A percentile compares a stretch with the other conserved stretches of the same genome.
Conservation (phyloP, 2,797 vertebrate species). For the Merluccius polli region DNA sequence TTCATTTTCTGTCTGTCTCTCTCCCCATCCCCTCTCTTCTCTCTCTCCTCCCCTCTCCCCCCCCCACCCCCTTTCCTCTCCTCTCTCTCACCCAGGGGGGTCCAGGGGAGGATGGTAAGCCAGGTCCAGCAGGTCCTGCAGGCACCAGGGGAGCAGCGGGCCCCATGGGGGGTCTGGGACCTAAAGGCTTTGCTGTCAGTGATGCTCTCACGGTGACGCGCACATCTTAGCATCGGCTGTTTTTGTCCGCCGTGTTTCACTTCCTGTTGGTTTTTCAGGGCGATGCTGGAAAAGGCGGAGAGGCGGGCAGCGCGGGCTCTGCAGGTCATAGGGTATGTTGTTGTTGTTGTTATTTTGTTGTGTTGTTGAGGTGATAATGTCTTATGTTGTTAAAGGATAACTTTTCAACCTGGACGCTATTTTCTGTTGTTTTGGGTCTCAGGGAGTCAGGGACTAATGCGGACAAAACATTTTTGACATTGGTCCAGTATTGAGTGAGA, state of each 20-base stretch:
- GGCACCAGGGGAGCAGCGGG: constrained; percentile 86
- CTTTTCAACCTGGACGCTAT: too few species aligned
- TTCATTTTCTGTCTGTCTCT: not conserved
- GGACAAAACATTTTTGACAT: too few species aligned
- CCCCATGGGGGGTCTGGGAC: constrained; percentile 90
- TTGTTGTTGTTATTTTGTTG: not conserved
- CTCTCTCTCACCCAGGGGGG: constrained; percentile 72
- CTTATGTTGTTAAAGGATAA: not conserved
- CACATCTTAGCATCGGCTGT: not conserved
- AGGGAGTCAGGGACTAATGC: too few species aligned
- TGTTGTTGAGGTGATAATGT: not conserved
- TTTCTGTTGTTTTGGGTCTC: too few species aligned
- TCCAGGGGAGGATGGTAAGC: constrained; percentile 90
- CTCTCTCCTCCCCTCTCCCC: not conserved
- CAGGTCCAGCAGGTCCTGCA: constrained; percentile 82
- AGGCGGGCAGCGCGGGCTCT: constrained; percentile 83
- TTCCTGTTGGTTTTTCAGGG: constrained; percentile 72
- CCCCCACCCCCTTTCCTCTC: not conserved
- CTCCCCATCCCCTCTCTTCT: not conserved
- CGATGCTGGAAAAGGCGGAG: constrained; percentile 90
- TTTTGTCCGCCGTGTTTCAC: not conserved
- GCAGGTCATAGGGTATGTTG: constrained; percentile 85
- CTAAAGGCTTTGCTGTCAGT: constrained; percentile 91
- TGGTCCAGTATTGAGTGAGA: too few species aligned
- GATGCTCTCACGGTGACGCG: not conserved